A percentile compares a stretch with the other conserved stretches of the same genome.
phyloP scores from a whole-genome alignment of 2,888 invertebrate species.

The Synanthedon tipuliformis region DNA sequence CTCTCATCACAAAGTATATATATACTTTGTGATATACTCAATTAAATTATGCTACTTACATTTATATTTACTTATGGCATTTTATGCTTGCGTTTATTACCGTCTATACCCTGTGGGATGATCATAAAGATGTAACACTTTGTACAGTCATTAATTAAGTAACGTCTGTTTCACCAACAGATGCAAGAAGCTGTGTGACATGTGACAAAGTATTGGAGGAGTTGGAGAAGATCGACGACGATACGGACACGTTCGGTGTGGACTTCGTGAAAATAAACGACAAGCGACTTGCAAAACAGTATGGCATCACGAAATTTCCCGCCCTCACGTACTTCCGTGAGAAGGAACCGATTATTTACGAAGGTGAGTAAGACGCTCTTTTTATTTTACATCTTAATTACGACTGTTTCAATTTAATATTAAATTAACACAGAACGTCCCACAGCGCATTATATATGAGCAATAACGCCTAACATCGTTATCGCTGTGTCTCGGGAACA shows the following conservation, averaged over 20 bases:
- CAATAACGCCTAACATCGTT: too few relatives aligned
- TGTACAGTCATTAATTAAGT: too few relatives aligned
- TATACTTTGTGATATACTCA: too few relatives aligned
- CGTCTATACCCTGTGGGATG: too few relatives aligned
- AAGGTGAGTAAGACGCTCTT: constrained; percentile 72
- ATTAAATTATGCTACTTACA: too few relatives aligned
- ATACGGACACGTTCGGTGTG: constrained; percentile 93
- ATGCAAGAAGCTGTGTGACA: constrained; percentile 91
- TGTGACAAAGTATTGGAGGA: constrained; percentile 92
- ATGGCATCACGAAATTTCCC: constrained; percentile 95
- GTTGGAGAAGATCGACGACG: constrained; percentile 94
- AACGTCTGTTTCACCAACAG: constrained; percentile 47
- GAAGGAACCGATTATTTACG: constrained; percentile 95
- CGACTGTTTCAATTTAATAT: background rate
- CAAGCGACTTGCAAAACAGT: constrained; percentile 94
- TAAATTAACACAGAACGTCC: too few relatives aligned
- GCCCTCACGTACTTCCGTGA: constrained; percentile 97
- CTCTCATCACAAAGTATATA: too few relatives aligned
- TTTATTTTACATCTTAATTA: constrained; percentile 2
- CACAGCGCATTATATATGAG: too few relatives aligned
- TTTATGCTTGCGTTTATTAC: too few relatives aligned
- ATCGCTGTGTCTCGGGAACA: too few relatives aligned
- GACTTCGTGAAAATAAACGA: constrained; percentile 97
- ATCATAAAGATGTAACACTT: too few relatives aligned
- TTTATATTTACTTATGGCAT: too few relatives aligned